Evolutionary conservation across 2,797 vertebrate species (phyloP).

Genomic region (Gambusia yucatana): DNA sequence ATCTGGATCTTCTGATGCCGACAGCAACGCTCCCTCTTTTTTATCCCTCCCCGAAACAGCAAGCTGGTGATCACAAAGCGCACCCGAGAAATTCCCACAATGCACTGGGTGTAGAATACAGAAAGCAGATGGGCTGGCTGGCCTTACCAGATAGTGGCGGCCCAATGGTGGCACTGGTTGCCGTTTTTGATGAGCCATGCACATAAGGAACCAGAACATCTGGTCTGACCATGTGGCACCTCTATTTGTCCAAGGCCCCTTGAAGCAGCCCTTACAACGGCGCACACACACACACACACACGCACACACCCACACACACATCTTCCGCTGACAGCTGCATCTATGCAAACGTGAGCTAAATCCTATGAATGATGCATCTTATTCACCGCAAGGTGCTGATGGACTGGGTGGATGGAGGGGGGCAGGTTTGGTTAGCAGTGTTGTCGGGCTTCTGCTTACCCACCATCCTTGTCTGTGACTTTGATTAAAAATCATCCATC

Average conservation of each 20-base stretch:
- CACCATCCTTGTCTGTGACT: conserved; percentile 80
- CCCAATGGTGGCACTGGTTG: conserved; percentile 77
- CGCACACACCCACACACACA: conserved; percentile 6
- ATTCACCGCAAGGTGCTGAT: conserved; percentile 45
- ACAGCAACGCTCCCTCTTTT: not conserved
- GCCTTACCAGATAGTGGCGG: conserved; percentile 69
- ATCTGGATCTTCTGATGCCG: conserved; percentile 6
- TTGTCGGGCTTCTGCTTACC: conserved; percentile 22
- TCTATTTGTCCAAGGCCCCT: conserved; percentile 80
- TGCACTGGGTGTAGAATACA: conserved; percentile 69
- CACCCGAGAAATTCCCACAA: conserved; percentile 67
- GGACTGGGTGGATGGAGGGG: conserved; percentile 20
- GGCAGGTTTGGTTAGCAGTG: not conserved
- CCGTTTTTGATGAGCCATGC: conserved; percentile 87
- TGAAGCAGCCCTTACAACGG: conserved; percentile 66
- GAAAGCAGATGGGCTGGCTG: conserved; percentile 89
- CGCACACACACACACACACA: conserved; percentile 12
- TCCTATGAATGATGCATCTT: conserved; percentile 88
- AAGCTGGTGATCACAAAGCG: conserved; percentile 37
- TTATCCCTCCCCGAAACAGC: conserved; percentile 9
- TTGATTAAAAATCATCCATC: conserved; percentile 87
- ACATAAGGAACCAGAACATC: conserved; percentile 88
- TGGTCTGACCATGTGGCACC: conserved; percentile 89
- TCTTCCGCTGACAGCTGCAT: conserved; percentile 70
- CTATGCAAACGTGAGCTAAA: conserved; percentile 72